These are phyloP conservation scores for Gandaritis pyraliata DNA, from an alignment of 2,888 invertebrate species.

Conservation along the genomic window DNA sequence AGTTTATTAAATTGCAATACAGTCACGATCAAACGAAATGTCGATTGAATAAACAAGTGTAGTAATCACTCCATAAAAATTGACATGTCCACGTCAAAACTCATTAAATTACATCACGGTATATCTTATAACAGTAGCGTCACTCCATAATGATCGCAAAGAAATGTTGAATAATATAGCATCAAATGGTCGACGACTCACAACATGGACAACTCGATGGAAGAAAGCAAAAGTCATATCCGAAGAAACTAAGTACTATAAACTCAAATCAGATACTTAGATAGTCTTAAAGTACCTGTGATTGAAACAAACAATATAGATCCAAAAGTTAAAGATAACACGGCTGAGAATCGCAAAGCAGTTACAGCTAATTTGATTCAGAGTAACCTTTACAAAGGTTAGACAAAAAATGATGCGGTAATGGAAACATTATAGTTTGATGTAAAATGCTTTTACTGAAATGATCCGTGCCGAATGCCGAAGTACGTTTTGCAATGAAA, in stretches of 20 bases:
- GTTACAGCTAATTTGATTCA: constrained; percentile 40
- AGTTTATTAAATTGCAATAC: neutral
- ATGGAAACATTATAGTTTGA: constrained; percentile 48
- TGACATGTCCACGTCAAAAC: neutral
- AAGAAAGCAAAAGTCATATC: constrained; percentile 41
- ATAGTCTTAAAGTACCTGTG: neutral
- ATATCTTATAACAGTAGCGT: constrained; percentile 8
- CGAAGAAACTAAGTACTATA: constrained; percentile 26
- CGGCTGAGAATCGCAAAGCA: constrained; percentile 20
- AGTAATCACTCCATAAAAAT: neutral
- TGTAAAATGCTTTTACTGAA: constrained; percentile 48
- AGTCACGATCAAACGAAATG: neutral
- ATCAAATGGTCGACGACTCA: constrained; percentile 34
- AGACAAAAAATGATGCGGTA: constrained; percentile 53
- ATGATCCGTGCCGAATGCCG: constrained; percentile 50
- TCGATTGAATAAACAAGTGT: neutral
- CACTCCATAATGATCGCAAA: constrained; percentile 30
- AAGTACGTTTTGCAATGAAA: constrained; percentile 50
- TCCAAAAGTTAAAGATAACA: constrained; percentile 12
- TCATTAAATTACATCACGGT: constrained; percentile 23
- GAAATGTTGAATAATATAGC: constrained; percentile 40
- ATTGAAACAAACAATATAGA: constrained; percentile 13
- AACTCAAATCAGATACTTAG: constrained; percentile 14
- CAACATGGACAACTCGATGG: constrained; percentile 36
- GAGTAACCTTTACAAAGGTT: constrained; percentile 65